Evolutionary conservation across 30 jellyfish, hydroid and myxozoan species (phyloP).

Genomic region (Nemopilema nomurai): DNA sequence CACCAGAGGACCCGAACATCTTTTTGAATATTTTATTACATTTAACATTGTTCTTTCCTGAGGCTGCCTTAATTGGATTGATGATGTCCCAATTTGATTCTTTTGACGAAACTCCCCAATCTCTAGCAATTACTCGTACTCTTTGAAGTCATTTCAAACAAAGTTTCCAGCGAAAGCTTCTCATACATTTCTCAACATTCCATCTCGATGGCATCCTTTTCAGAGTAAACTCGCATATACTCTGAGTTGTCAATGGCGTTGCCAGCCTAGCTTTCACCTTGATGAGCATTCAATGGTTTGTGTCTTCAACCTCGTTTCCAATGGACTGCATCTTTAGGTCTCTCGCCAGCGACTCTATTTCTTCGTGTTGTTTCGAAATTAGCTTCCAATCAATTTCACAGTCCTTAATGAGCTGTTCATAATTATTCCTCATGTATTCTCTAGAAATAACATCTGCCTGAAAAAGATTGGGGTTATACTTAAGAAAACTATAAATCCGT

Average conservation of each 20-base stretch:
- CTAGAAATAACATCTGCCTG: conserved; percentile 14
- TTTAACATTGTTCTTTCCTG: no score
- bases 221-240: no score
- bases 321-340: neutral
- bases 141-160: no score
- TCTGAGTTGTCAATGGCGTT: neutral
- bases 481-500: neutral
- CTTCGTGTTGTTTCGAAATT: neutral
- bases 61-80: no score
- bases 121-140: no score
- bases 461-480: neutral
- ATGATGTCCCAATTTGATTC: no score
- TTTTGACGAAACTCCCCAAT: no score
- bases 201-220: no score
- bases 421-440: neutral
- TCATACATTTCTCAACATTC: no score
- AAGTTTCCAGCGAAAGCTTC: no score
- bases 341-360: neutral
- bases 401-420: neutral
- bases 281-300: neutral
- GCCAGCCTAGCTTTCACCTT: neutral
- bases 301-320: neutral
- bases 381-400: conserved; percentile 1
- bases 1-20: no score
- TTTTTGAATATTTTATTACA: no score